phyloP scores from a whole-genome alignment of 2,888 invertebrate species.

The Incurvaria masculella region DNA sequence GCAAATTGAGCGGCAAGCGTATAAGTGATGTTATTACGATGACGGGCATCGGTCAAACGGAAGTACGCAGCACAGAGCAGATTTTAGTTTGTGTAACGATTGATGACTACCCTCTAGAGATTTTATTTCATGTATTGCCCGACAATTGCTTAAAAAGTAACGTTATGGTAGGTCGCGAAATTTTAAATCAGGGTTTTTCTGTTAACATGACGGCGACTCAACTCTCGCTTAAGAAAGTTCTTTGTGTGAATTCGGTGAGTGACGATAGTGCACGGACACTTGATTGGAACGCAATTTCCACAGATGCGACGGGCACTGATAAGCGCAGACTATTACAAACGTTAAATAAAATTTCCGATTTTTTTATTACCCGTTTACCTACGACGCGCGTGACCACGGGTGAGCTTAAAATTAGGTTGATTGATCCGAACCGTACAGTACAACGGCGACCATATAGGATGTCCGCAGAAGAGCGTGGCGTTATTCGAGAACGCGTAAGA shows the following conservation, averaged over 20 bases:
- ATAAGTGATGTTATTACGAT: constrained; percentile 7
- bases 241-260: too few species aligned
- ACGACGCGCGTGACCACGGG: not conserved
- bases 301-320: not conserved
- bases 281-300: not conserved
- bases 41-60: constrained; percentile 9
- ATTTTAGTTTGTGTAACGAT: constrained; percentile 7
- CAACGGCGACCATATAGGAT: not conserved
- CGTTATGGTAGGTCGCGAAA: constrained; percentile 11
- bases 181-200: constrained; percentile 4
- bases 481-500: not conserved
- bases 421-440: not conserved
- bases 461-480: not conserved
- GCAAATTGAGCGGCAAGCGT: constrained; percentile 2
- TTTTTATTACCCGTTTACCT: not conserved
- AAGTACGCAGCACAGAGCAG: constrained; percentile 2
- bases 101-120: constrained; percentile 3
- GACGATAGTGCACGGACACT: too few species aligned
- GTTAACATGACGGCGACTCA: not conserved
- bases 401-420: not conserved
- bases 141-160: constrained; percentile 7
- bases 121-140: constrained; percentile 10
- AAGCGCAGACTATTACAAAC: not conserved
- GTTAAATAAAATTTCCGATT: not conserved
- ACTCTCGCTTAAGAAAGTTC: too few species aligned